phyloP scores from a whole-genome alignment of 2,888 invertebrate genomes.

The Oscheius myriophilus region DNA sequence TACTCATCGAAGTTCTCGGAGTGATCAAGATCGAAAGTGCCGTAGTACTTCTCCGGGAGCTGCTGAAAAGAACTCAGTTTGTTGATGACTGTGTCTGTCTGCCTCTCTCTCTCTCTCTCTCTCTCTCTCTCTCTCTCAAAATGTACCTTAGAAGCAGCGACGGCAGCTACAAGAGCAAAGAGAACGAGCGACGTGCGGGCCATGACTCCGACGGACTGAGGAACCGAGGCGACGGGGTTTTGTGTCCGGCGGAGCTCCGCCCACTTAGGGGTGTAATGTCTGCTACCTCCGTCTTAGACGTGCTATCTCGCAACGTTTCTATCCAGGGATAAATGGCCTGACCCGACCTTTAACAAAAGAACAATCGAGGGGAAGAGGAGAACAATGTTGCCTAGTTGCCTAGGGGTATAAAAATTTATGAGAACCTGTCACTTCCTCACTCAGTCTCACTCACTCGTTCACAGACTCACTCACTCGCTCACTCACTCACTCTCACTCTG shows the following conservation, averaged over 20 bases:
- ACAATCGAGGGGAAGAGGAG: no score
- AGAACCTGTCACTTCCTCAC: neutral
- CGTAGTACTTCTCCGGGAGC: slow-evolving; percentile 60
- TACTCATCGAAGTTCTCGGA: slow-evolving; percentile 65
- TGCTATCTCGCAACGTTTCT: neutral
- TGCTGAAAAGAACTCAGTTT: slow-evolving; percentile 13
- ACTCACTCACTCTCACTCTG: neutral
- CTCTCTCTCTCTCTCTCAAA: neutral
- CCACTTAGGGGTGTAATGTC: slow-evolving; percentile 20
- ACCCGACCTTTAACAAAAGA: neutral
- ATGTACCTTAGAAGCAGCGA: slow-evolving; percentile 28
- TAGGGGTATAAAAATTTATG: no score
- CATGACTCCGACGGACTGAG: slow-evolving; percentile 2
- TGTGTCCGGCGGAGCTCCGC: neutral
- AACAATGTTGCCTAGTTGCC: no score
- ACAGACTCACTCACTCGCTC: neutral
- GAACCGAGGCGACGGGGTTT: neutral
- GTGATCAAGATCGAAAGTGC: slow-evolving; percentile 56
- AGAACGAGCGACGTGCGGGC: slow-evolving; percentile 26
- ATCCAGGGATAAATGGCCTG: slow-evolving; percentile 7
- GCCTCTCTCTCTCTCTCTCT: no score
- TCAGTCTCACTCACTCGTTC: neutral
- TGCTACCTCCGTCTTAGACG: neutral
- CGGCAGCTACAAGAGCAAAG: slow-evolving; percentile 33
- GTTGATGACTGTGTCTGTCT: neutral